Conservation (phyloP, 2,797 vertebrate species). For the Catharus ustulatus region DNA sequence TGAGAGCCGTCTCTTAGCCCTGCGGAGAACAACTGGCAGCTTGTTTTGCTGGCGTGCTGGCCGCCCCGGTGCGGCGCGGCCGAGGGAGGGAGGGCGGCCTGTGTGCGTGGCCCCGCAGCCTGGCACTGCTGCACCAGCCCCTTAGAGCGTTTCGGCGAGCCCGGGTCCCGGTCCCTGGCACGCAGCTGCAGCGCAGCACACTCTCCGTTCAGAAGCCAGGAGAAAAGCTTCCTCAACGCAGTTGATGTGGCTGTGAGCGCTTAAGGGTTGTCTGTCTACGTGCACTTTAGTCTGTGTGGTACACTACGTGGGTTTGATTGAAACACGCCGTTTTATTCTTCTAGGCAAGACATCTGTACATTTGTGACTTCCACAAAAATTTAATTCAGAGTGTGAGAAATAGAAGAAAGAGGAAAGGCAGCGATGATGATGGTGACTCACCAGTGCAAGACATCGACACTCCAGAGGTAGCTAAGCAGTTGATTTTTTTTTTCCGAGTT, state of each 20-base stretch:
- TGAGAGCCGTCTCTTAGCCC: not conserved
- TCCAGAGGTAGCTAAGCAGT: constrained; percentile 77
- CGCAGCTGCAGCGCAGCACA: not conserved
- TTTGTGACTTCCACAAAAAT: constrained; percentile 86
- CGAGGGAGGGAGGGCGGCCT: not conserved
- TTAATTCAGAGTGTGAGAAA: constrained; percentile 85
- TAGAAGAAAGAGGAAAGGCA: constrained; percentile 84
- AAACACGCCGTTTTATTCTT: constrained; percentile 32
- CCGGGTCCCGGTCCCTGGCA: not conserved
- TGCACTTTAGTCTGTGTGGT: not conserved
- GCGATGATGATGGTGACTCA: constrained; percentile 84
- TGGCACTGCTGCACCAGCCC: not conserved
- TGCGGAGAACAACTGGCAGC: not conserved
- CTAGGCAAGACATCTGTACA: constrained; percentile 84
- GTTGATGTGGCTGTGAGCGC: not conserved
- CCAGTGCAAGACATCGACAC: constrained; percentile 82
- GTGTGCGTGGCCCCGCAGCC: not conserved
- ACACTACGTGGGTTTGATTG: not conserved
- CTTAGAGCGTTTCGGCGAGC: not conserved
- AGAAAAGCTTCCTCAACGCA: not conserved
- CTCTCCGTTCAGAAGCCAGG: not conserved
- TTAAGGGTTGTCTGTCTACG: not conserved
- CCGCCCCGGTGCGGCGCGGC: not conserved
- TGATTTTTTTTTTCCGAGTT: not conserved
- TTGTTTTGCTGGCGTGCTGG: not conserved